Base-by-base conservation (phyloP, 92 coral and sea anemone species). In the Desmophyllum pertusum region DNA sequence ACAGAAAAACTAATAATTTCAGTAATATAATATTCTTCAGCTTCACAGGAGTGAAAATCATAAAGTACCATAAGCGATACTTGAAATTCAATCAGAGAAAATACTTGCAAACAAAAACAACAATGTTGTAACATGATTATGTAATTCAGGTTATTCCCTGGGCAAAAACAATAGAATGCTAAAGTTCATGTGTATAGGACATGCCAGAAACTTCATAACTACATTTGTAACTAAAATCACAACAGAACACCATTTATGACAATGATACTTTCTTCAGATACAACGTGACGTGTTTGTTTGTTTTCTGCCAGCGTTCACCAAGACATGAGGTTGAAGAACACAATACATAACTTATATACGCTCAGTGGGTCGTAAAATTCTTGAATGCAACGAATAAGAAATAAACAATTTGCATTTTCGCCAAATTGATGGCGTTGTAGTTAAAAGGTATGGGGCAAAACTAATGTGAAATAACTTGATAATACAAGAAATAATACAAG, bases 371-470 rank as follows among this genome's bases (percentile, higher is more conserved):
- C 48, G 41, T 72, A 31, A 41, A 68, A 71, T 55, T 17, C 78
- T 72, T 33, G 51, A 66, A 52, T 53, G 53, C 61, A 37, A 36
- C 74, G 13, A 41, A 72, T 75, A 82, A 43, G 79, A 55, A 52
- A 82, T 23, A 82, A 82, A 71, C 76, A 82, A 71, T 61, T 69
- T 82, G 42, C 79, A 52, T 82, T 38, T 82, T 71, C 64, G 51
- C 11, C 79, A 71, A 73, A 72, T 71, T 55, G 70, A 70, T 55
- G 86, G 31, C 77, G 67, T 64, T 79, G 69, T 68, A 52, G 68
- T 35, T 55, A 55, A 21, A 48, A 65, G 51, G 6, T 25, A 79
- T 15, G 51, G 4, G 73, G 33, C 9, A 67, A 50, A 57, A 35
- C 7, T 21, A 23, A 0, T 13, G 5, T 23, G n/a, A 69, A 68